Percentiles rank a stretch among this genome's conserved stretches.
Evolutionary conservation across 2,888 invertebrate genomes (phyloP).

Genomic region (Drosophila greeni): DNA sequence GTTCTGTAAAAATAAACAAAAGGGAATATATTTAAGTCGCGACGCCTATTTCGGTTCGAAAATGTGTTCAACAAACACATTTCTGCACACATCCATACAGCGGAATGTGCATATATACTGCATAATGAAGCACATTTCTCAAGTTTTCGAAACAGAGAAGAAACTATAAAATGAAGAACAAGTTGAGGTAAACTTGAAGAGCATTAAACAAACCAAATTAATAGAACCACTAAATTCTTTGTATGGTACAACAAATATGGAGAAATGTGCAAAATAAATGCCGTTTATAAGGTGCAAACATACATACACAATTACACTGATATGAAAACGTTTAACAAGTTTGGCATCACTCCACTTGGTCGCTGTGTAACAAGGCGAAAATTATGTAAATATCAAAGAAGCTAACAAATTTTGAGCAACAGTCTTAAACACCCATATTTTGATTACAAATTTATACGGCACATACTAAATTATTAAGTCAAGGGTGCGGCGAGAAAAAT

Average conservation of each 20-base stretch:
- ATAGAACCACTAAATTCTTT: background rate
- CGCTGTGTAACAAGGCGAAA: conserved; percentile 13
- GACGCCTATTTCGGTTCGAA: conserved; percentile 1
- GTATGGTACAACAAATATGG: conserved; percentile 2
- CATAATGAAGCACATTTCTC: conserved; percentile 22
- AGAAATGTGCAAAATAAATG: conserved; percentile 13
- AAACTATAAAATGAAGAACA: background rate
- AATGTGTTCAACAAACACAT: background rate
- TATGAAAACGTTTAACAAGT: conserved; percentile 32
- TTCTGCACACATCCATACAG: conserved; percentile 18
- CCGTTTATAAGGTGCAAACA: conserved; percentile 14
- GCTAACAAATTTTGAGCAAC: conserved; percentile 22
- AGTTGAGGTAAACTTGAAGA: no score
- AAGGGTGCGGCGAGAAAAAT: conserved; percentile 30
- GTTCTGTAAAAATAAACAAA: conserved; percentile 7
- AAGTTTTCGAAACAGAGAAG: background rate
- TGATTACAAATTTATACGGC: conserved; percentile 43
- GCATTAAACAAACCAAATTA: background rate
- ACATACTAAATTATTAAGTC: conserved; percentile 42
- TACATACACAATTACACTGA: conserved; percentile 31
- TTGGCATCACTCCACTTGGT: conserved; percentile 17
- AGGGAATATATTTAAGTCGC: background rate
- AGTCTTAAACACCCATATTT: conserved; percentile 33
- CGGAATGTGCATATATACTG: conserved; percentile 26
- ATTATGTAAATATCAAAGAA: conserved; percentile 31